A percentile compares a stretch with the other conserved stretches of the same genome.
phyloP scores from a whole-genome alignment of 1,140 invertebrate genomes.

The Pteromalus puparum region DNA sequence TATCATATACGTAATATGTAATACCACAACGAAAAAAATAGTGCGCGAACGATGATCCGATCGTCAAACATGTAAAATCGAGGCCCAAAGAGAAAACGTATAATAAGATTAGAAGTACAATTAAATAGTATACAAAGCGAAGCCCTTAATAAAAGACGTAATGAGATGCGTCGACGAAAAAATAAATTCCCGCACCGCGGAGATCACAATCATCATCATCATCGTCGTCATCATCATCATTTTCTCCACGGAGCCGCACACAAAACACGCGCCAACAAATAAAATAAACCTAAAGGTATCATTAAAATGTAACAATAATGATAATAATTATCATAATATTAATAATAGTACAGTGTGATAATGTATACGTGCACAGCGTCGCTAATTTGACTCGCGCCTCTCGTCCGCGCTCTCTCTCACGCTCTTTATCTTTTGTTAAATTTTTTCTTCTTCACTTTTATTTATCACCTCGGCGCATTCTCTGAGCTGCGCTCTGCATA shows the following conservation, averaged over 20 bases:
- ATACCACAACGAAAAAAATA: conserved; percentile 34
- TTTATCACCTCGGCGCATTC: conserved; percentile 47
- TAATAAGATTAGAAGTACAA: conserved; percentile 32
- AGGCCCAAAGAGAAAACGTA: background rate
- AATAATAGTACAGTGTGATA: background rate
- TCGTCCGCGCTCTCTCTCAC: conserved; percentile 8
- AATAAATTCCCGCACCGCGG: conserved; percentile 15
- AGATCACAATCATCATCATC: background rate
- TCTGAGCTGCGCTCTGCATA: conserved; percentile 46
- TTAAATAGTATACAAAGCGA: conserved; percentile 44
- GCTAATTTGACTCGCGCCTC: conserved; percentile 45
- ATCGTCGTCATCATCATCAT: background rate
- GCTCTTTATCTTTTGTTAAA: background rate
- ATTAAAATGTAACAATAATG: background rate
- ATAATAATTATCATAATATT: background rate
- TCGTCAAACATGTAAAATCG: conserved; percentile 30
- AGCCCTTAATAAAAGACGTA: conserved; percentile 43
- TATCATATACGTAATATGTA: background rate
- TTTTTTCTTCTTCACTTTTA: conserved; percentile 30
- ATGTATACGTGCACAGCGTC: background rate
- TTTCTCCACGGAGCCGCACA: conserved; percentile 20
- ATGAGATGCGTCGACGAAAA: conserved; percentile 24
- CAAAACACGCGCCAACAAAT: conserved; percentile 12
- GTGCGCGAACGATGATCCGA: background rate
- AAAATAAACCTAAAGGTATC: conserved; percentile 4